phyloP scores from a whole-genome alignment of 2,113 vertebrate species.

The Thermophis baileyi region DNA sequence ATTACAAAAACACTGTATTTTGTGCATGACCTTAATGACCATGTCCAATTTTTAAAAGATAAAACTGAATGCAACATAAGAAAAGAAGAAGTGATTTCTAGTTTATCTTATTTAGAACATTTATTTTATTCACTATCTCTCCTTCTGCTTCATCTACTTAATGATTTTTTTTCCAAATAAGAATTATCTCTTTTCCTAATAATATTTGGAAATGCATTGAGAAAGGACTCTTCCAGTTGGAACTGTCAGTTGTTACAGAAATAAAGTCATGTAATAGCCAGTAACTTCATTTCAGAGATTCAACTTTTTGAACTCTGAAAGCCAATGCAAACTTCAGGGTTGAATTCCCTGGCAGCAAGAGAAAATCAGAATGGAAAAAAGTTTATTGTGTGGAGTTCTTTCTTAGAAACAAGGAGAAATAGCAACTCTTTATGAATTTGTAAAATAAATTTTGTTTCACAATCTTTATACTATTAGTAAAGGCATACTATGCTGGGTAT shows the following conservation, averaged over 20 bases:
- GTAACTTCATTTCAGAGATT: not conserved
- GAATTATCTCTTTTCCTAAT: not conserved
- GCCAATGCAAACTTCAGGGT: not conserved
- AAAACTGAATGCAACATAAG: not conserved
- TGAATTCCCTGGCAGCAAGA: not conserved
- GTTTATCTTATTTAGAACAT: not conserved
- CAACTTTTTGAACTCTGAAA: not conserved
- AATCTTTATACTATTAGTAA: not conserved
- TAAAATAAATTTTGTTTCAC: not conserved
- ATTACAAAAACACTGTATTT: not conserved
- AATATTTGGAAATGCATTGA: not conserved
- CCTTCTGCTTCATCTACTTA: not conserved
- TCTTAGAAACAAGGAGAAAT: accelerated
- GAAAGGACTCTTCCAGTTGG: not conserved
- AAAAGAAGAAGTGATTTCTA: not conserved
- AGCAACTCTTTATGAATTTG: not conserved
- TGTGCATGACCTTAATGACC: not conserved
- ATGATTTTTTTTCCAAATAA: not conserved
- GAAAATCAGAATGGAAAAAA: not conserved
- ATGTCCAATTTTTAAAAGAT: not conserved
- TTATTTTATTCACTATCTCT: not conserved
- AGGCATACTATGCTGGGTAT: not conserved
- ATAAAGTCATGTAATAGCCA: not conserved
- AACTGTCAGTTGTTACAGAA: not conserved
- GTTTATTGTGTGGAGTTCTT: not conserved